A percentile compares a stretch with the other conserved stretches of the same genome.
phyloP scores from a whole-genome alignment of 2,888 invertebrate species.

The Teleogryllus oceanicus region DNA sequence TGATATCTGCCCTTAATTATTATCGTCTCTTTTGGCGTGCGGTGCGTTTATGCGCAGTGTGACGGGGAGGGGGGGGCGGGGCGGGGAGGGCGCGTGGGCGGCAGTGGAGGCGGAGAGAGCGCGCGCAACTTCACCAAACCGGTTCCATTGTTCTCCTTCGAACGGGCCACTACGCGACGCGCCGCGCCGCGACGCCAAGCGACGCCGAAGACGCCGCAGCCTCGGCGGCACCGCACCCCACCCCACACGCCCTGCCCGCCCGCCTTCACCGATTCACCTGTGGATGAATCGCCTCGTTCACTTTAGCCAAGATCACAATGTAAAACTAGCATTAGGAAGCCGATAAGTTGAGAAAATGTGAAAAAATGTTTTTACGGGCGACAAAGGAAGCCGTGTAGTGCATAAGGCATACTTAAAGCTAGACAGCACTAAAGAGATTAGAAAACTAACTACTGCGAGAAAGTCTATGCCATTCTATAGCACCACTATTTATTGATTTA shows the following conservation, averaged over 20 bases:
- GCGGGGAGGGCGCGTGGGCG: not conserved
- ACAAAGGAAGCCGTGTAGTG: no score
- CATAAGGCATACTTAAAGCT: no score
- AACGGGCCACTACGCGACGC: not conserved
- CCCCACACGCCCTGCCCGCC: not conserved
- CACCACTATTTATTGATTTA: no score
- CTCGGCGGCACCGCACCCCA: not conserved
- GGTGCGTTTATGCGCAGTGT: not conserved
- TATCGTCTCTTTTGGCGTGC: no score
- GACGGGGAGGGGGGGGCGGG: not conserved
- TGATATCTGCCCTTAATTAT: no score
- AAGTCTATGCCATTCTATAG: no score
- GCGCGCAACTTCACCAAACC: constrained; percentile 9
- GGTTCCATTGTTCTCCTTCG: not conserved
- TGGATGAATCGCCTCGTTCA: not conserved
- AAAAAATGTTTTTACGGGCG: no score
- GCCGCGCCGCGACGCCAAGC: not conserved
- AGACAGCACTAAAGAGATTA: no score
- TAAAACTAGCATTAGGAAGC: no score
- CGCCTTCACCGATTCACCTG: not conserved
- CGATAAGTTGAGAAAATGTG: no score
- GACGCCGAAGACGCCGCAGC: not conserved
- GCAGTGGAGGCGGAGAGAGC: not conserved
- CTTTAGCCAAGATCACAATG: no score
- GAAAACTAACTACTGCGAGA: no score